Base-by-base conservation (phyloP, 1,140 invertebrate species). In the Pogonomyrmex californicus region DNA sequence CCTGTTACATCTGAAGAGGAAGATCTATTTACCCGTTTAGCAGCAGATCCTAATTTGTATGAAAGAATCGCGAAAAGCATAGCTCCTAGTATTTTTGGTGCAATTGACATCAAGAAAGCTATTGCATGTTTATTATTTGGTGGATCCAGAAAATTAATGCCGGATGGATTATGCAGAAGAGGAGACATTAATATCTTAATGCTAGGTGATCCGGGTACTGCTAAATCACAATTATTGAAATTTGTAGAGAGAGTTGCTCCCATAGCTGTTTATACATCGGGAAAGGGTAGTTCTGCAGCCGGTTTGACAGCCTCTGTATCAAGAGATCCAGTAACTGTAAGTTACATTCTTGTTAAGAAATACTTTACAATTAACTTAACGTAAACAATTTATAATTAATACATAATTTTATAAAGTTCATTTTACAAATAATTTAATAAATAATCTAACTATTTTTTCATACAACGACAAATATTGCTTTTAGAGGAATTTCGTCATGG, bases 241-340 rank as follows among this genome's bases (percentile, higher is more conserved):
- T 99, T 99, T 95, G 99, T 99, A 2, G 99, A 99, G 95, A 97
- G 97, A 93, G 99, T 99, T 7, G 97, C 99, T 0, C 99, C 99
- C 0, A 98, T 99, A 92, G 99, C 97, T 14, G 98, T 99, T 5
- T 99, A 99, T 92, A 99, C 99, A 0, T 99, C 99, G 0, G 99
- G 99, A 2, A 99, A 99, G 96, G 99, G 99, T 0, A 99, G 99
- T 83, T 99, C 99, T 92, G 99, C 99, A 73, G 99, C 99, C 90
- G 99, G 99, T 96, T 96, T 99, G 10, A 99, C 99, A 65, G 99
- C 99, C 2, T 99, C 99, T 0, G 99, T 99, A 38, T 98, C 97
- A 86, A 96, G 99, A 92, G 99, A 99, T 96, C 99, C 99, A 10
- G 95, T 96, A 17, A 97, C 99, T 33, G 98, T 99, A 96, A 97